Evolutionary conservation across 2,797 vertebrate genomes (phyloP).

Genomic region (Eremophila alpestris): DNA sequence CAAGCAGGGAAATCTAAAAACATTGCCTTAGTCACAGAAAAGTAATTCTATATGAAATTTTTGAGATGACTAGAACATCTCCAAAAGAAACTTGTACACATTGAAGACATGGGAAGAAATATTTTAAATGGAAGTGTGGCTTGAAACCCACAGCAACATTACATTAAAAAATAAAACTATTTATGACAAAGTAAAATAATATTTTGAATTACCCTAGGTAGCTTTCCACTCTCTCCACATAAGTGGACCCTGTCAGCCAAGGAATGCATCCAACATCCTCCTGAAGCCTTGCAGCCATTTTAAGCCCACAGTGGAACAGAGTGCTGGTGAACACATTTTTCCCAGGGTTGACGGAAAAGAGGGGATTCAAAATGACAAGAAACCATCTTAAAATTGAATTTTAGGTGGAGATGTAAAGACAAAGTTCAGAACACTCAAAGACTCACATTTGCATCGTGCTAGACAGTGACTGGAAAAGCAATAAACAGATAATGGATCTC

Average conservation of each 20-base stretch:
- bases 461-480: background rate
- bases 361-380: background rate
- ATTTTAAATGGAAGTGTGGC: background rate
- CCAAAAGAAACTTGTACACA: background rate
- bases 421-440: background rate
- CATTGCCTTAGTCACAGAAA: background rate
- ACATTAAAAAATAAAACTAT: background rate
- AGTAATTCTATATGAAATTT: background rate
- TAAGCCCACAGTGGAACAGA: background rate
- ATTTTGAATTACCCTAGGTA: background rate
- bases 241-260: background rate
- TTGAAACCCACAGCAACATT: background rate
- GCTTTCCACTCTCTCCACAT: background rate
- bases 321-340: background rate
- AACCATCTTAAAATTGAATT: background rate
- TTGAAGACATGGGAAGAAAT: background rate
- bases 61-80: background rate
- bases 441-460: background rate
- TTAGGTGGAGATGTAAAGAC: background rate
- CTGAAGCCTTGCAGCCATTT: background rate
- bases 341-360: background rate
- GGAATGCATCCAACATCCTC: background rate
- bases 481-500: background rate
- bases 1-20: slow-evolving; percentile 24
- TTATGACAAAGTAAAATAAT: background rate